Conservation (phyloP, 35 echinoderm and acorn worm species). For the Heliocidaris erythrogramma region DNA sequence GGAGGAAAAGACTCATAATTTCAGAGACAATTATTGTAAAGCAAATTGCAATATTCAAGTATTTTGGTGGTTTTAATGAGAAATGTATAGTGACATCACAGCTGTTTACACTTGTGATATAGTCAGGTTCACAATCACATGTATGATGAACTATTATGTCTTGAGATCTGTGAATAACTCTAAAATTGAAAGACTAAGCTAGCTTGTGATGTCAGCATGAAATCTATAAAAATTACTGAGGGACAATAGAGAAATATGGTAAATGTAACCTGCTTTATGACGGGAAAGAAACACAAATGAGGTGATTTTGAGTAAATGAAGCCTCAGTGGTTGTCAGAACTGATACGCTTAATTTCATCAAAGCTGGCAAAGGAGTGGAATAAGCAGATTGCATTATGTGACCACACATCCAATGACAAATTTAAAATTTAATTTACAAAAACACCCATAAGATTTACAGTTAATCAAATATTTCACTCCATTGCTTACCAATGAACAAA, state of each 20-base stretch:
- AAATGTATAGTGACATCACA: neutral
- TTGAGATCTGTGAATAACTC: neutral
- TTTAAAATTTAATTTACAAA: neutral
- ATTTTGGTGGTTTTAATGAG: neutral
- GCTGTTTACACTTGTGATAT: neutral
- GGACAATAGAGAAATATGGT: neutral
- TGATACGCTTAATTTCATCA: conserved; percentile 20
- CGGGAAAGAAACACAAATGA: neutral
- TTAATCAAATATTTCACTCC: conserved; percentile 13
- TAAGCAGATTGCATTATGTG: conserved; percentile 12
- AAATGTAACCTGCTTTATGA: conserved; percentile 26
- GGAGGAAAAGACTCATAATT: neutral
- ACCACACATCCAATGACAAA: conserved; percentile 14
- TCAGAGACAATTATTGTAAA: neutral
- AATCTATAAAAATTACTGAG: neutral
- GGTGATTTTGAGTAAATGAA: conserved; percentile 20
- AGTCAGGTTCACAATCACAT: neutral
- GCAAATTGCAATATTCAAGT: neutral
- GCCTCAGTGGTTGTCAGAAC: neutral
- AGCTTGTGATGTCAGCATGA: neutral
- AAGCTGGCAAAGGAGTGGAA: neutral
- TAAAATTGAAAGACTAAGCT: neutral
- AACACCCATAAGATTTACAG: neutral
- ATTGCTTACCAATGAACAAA: neutral
- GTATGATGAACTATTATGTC: neutral